Evolutionary conservation across 2,888 invertebrate genomes (phyloP).

Genomic region (Mallateleia sp.): DNA sequence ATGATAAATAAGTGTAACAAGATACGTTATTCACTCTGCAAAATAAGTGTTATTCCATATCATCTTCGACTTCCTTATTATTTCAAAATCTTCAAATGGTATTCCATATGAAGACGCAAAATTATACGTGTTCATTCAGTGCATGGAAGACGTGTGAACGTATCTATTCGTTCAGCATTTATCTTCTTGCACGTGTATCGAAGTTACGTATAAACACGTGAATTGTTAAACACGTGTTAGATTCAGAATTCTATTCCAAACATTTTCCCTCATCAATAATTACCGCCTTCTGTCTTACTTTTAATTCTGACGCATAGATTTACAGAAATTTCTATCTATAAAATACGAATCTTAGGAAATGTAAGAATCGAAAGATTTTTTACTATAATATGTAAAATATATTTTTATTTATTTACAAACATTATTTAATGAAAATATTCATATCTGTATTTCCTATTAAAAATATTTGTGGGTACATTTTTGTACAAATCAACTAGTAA

Average conservation of each 20-base stretch:
- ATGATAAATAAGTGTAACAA: conserved; percentile 7
- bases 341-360: too few species aligned
- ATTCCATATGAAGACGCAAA: conserved; percentile 44
- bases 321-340: too few species aligned
- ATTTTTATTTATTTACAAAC: too few species aligned
- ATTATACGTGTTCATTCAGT: conserved; percentile 57
- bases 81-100: conserved; percentile 43
- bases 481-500: not conserved
- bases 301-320: not conserved
- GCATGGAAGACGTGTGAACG: conserved; percentile 57
- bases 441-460: too few species aligned
- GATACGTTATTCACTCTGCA: conserved; percentile 14
- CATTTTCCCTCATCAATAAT: conserved; percentile 54
- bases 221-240: conserved; percentile 70
- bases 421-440: too few species aligned
- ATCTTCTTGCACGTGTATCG: conserved; percentile 51
- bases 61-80: conserved; percentile 52
- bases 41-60: conserved; percentile 33
- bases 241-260: conserved; percentile 40
- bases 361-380: too few species aligned
- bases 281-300: conserved; percentile 34
- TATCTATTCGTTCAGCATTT: conserved; percentile 41
- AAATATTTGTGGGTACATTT: too few species aligned
- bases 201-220: conserved; percentile 39
- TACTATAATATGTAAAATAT: too few species aligned